These are phyloP conservation scores for Phymastichus coffea DNA, from an alignment of 1,140 invertebrate species.

Conservation along the genomic window DNA sequence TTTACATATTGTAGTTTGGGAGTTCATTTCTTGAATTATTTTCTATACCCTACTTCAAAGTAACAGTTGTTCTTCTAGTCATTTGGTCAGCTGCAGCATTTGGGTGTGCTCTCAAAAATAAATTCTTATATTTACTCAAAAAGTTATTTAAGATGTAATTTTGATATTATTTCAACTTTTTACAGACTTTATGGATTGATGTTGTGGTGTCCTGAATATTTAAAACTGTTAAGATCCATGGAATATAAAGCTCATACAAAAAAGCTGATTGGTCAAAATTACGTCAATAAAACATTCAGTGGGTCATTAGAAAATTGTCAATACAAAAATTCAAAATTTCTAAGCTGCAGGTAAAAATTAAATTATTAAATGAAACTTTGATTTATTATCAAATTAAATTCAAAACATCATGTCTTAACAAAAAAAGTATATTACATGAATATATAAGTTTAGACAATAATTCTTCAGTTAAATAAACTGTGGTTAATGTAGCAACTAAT, in stretches of 20 bases:
- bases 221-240: constrained; percentile 50
- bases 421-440: too few species aligned
- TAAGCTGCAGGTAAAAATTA: constrained; percentile 44
- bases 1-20: constrained; percentile 60
- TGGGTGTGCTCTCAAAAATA: constrained; percentile 38
- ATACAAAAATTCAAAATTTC: constrained; percentile 49
- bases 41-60: constrained; percentile 53
- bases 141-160: neutral
- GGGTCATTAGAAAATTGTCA: constrained; percentile 55
- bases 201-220: constrained; percentile 49
- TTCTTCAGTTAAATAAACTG: neutral
- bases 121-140: too few species aligned
- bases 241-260: constrained; percentile 49
- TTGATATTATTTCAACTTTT: constrained; percentile 32
- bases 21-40: constrained; percentile 62
- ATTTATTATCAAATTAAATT: too few species aligned
- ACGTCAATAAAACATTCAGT: constrained; percentile 42
- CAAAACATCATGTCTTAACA: too few species aligned
- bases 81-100: constrained; percentile 48
- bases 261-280: constrained; percentile 34
- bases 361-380: neutral
- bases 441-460: neutral
- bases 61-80: constrained; percentile 49
- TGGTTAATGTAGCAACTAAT: constrained; percentile 35
- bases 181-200: constrained; percentile 49